Evolutionary conservation across 2,888 invertebrate species (phyloP).

Genomic region (Xestoiulus laeticollis): DNA sequence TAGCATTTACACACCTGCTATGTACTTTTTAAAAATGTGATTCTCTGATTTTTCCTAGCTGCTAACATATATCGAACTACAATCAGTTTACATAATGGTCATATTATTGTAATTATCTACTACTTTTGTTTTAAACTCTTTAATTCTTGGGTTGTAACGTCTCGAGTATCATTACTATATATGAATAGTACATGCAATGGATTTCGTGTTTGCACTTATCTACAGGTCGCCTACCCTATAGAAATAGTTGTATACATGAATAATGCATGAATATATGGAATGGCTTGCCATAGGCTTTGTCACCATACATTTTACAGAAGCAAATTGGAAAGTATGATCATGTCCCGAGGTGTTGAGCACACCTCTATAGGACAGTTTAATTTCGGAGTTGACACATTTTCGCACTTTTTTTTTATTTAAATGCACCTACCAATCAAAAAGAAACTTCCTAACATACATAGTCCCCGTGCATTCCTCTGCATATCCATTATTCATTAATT

Average conservation of each 20-base stretch:
- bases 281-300: neutral
- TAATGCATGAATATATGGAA: neutral
- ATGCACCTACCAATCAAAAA: neutral
- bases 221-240: constrained; percentile 9
- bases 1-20: neutral
- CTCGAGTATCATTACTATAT: no score
- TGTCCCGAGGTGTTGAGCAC: constrained; percentile 8
- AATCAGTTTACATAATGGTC: neutral
- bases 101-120: neutral
- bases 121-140: neutral
- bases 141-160: neutral
- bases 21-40: no score
- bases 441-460: neutral
- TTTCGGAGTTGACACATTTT: constrained; percentile 1
- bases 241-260: neutral
- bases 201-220: neutral
- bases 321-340: constrained; percentile 26
- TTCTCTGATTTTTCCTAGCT: no score
- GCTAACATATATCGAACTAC: no score
- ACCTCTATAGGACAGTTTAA: neutral
- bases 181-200: neutral
- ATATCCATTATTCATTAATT: neutral
- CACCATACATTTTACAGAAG: neutral
- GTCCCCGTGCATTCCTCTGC: neutral
- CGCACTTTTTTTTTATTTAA: neutral